Conservation (phyloP, 1,140 invertebrate species). For the Panonychus citri region DNA sequence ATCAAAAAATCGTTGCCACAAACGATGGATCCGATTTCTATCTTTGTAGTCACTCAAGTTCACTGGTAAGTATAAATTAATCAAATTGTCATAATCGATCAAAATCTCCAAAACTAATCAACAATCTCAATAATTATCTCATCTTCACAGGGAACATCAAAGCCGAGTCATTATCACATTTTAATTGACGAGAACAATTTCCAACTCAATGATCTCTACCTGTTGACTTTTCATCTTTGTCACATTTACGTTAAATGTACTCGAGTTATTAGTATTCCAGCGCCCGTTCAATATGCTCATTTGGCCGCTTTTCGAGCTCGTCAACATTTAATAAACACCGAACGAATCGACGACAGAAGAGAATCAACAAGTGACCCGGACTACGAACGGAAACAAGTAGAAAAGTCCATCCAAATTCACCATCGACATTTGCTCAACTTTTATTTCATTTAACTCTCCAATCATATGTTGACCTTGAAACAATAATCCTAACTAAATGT, state of each 20-base stretch:
- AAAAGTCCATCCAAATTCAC: neutral
- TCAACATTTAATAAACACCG: neutral
- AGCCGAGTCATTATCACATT: slow-evolving; percentile 65
- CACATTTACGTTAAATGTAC: slow-evolving; percentile 68
- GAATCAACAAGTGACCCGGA: neutral
- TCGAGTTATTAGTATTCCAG: slow-evolving; percentile 66
- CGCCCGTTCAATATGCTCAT: slow-evolving; percentile 82
- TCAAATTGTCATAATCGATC: neutral
- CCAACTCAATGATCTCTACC: slow-evolving; percentile 48
- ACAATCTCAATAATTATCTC: slow-evolving; percentile 47
- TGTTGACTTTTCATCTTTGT: slow-evolving; percentile 60
- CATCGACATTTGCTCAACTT: neutral
- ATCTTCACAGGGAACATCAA: slow-evolving; percentile 50
- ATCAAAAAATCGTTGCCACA: slow-evolving; percentile 52
- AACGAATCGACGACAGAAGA: neutral
- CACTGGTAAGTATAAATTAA: slow-evolving; percentile 30
- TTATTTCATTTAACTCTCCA: no score
- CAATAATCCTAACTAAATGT: no score
- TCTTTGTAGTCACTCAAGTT: slow-evolving; percentile 34
- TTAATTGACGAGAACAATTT: slow-evolving; percentile 54
- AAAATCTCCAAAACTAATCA: slow-evolving; percentile 69
- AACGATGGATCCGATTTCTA: slow-evolving; percentile 54
- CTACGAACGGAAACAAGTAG: neutral
- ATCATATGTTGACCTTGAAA: no score
- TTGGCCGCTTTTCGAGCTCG: slow-evolving; percentile 52